Conservation (phyloP, 2,113 vertebrate genomes). For the Anolis carolinensis region DNA sequence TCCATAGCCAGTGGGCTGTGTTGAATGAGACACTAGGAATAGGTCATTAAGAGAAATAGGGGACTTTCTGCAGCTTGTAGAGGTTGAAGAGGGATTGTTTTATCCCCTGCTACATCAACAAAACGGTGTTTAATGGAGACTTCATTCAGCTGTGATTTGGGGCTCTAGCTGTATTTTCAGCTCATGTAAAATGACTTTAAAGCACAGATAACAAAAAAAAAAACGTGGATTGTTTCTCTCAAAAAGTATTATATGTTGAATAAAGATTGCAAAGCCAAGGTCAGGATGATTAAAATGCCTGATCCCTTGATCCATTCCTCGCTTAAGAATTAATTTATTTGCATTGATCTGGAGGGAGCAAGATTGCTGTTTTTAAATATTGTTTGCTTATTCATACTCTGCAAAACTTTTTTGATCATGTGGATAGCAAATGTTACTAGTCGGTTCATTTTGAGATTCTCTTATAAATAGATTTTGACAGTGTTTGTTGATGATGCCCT, state of each 20-base stretch:
- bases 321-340: slow-evolving; percentile 2
- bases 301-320: slow-evolving; percentile 31
- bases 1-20: slow-evolving; percentile 81
- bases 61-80: slow-evolving; percentile 70
- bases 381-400: background rate
- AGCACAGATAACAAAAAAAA: slow-evolving; percentile 55
- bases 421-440: slow-evolving; percentile 24
- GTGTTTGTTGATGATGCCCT: too few relatives aligned
- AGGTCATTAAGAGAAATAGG: slow-evolving; percentile 82
- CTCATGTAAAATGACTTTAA: slow-evolving; percentile 62
- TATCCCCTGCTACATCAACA: slow-evolving; percentile 59
- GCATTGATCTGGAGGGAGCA: background rate
- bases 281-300: slow-evolving; percentile 14
- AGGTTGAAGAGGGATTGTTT: slow-evolving; percentile 55
- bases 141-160: slow-evolving; percentile 57
- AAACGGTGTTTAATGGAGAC: slow-evolving; percentile 61
- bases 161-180: slow-evolving; percentile 58
- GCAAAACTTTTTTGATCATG: slow-evolving; percentile 10
- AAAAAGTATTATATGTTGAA: slow-evolving; percentile 40
- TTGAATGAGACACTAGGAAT: slow-evolving; percentile 77
- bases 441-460: slow-evolving; percentile 16
- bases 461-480: background rate
- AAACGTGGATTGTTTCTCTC: slow-evolving; percentile 27
- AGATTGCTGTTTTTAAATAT: background rate
- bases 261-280: slow-evolving; percentile 33